Evolutionary conservation across 2,888 invertebrate species (phyloP).

Genomic region (Andrena hattorfiana): DNA sequence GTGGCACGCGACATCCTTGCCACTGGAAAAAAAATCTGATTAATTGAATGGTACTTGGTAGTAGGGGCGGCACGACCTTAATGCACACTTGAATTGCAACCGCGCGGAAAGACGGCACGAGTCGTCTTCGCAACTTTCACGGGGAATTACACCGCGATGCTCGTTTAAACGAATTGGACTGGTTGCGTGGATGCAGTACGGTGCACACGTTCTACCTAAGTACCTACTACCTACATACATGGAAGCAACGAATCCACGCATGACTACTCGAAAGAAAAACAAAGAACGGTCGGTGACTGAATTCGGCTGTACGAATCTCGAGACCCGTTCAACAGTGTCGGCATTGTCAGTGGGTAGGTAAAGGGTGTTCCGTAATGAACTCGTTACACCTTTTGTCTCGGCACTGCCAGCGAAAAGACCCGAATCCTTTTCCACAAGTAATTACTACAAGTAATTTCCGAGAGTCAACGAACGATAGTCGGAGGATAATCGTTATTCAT

Average conservation of each 20-base stretch:
- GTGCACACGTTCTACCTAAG: neutral
- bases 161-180: conserved; percentile 44
- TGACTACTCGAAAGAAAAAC: conserved; percentile 34
- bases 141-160: conserved; percentile 41
- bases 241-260: conserved; percentile 38
- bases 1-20: neutral
- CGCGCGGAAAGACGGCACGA: conserved; percentile 19
- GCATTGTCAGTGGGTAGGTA: neutral
- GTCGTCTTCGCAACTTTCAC: conserved; percentile 22
- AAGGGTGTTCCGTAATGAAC: conserved; percentile 20
- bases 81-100: conserved; percentile 15
- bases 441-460: too few relatives aligned
- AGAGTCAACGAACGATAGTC: too few relatives aligned
- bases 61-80: neutral
- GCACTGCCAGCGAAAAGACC: neutral
- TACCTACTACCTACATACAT: neutral
- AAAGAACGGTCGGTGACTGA: conserved; percentile 36
- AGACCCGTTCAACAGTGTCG: conserved; percentile 25
- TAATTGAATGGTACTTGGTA: neutral
- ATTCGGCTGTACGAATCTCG: conserved; percentile 14
- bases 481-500: too few relatives aligned
- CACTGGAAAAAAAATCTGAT: neutral
- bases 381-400: conserved; percentile 20
- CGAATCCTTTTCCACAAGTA: too few relatives aligned
- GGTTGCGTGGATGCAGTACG: conserved; percentile 4